Evolutionary conservation across 2,797 vertebrate genomes (phyloP), one percentile per base, ranked within the genome.

Genomic region (Acrossocheilus wenchowensis): DNA sequence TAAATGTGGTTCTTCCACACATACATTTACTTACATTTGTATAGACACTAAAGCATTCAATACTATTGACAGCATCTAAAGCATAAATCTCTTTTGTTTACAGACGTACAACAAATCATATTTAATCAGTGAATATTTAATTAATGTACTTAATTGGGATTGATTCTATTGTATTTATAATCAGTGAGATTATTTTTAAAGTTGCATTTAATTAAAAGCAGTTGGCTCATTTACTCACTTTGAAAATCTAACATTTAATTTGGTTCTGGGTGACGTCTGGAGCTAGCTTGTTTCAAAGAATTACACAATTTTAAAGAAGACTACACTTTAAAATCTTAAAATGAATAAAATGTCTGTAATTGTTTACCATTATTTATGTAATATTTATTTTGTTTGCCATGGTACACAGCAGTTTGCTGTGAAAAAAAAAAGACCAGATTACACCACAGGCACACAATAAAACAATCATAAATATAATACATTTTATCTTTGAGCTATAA

Each of bases 161-260:
- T 69, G 34, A 9, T 39, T 71, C 9, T 43, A 10, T 69, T 69
- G 10, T 12, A 72, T 72, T 7, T 43, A 72, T 72, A 23, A 41
- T 43, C 11, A 72, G 6, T 12, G 5, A 73, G 11, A 26, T 73
- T 45, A 14, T 14, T n/a, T 72, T 72, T 43, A 10, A 39, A 73
- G 23, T 72, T 72, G 21, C 39, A 72, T 43, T 72, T 14, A 39
- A 52, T 69, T 69, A n/a, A 72, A 72, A n/a, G 69, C 39, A 71
- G 6, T 10, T n/a, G 23, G 23, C 57, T 62, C 23, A 62, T 66
- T 66, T 64, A 64, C 26, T 26, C 60, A 30, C 30, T 64, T 72
- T 45, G 39, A 72, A 45, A 72, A n/a, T 45, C 69, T 12, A 72
- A 43, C 69, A 43, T 43, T 72, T 43, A 23, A 23, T 41, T 71